These are phyloP conservation scores for Philaenus spumarius DNA, from an alignment of 1,140 invertebrate genomes.

Conservation along the genomic window DNA sequence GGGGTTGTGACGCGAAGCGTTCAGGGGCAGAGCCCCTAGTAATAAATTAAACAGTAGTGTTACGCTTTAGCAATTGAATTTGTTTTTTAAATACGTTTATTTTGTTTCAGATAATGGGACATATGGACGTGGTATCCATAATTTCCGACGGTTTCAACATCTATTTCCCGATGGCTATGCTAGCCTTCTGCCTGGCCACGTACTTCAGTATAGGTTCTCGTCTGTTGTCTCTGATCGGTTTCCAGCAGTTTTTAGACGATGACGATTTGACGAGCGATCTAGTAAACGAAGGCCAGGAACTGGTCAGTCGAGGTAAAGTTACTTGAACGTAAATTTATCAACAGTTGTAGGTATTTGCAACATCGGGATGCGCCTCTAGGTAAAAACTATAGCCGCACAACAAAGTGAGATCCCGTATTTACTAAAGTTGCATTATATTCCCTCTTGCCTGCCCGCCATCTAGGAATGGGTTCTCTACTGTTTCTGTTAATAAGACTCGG, in stretches of 20 bases:
- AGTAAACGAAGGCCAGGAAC: constrained; percentile 85
- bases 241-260: constrained; percentile 92
- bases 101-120: constrained; percentile 89
- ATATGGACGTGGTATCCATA: constrained; percentile 97
- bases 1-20: too few species aligned
- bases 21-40: too few species aligned
- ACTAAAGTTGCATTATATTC: background rate
- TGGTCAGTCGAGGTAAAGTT: constrained; percentile 79
- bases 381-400: background rate
- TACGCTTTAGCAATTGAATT: too few species aligned
- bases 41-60: too few species aligned
- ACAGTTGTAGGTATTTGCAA: too few species aligned
- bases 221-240: constrained; percentile 80
- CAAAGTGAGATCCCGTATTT: background rate
- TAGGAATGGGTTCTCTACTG: too few species aligned
- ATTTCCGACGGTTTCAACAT: constrained; percentile 98
- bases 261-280: constrained; percentile 90
- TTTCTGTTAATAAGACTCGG: too few species aligned
- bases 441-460: background rate
- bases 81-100: too few species aligned
- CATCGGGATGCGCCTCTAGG: too few species aligned
- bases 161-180: constrained; percentile 96
- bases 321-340: too few species aligned
- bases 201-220: constrained; percentile 93
- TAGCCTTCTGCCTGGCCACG: constrained; percentile 88